A percentile compares a stretch with the other conserved stretches of the same genome.
Evolutionary conservation across 2,113 vertebrate genomes (phyloP).

Genomic region (Saguinus midas): DNA sequence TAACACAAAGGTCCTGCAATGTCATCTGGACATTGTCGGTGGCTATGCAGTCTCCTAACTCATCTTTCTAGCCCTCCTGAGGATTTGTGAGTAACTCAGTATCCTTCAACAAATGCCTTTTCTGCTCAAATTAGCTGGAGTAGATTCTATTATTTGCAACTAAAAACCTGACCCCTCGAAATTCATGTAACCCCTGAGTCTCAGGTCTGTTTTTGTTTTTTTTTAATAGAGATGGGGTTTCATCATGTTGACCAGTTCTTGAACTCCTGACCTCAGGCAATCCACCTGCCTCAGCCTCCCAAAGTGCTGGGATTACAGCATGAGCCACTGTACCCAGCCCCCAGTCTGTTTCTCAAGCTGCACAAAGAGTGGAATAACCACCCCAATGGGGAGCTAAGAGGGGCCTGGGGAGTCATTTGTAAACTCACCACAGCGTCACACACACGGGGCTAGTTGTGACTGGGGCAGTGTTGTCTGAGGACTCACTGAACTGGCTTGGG

Average conservation of each 20-base stretch:
- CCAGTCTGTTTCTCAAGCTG: background rate
- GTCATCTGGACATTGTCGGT: background rate
- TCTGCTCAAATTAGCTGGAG: background rate
- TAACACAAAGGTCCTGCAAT: background rate
- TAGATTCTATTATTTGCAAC: background rate
- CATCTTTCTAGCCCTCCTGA: background rate
- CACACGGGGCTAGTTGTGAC: background rate
- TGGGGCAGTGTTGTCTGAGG: too few relatives aligned
- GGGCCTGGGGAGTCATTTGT: background rate
- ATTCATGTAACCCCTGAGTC: background rate
- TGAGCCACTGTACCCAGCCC: too few relatives aligned
- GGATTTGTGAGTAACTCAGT: background rate
- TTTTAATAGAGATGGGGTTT: too few relatives aligned
- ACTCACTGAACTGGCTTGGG: background rate
- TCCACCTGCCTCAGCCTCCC: too few relatives aligned
- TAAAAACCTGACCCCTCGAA: background rate
- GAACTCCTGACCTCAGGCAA: too few relatives aligned
- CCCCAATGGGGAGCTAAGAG: too few relatives aligned
- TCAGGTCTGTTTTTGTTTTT: background rate
- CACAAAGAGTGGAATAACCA: background rate
- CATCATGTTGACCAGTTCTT: too few relatives aligned
- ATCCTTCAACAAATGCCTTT: background rate
- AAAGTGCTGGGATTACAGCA: too few relatives aligned
- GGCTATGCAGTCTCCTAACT: background rate
- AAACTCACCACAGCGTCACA: background rate